These are phyloP conservation scores for Sisor rabdophorus DNA, from an alignment of 2,113 vertebrate genomes.

Conservation along the genomic window DNA sequence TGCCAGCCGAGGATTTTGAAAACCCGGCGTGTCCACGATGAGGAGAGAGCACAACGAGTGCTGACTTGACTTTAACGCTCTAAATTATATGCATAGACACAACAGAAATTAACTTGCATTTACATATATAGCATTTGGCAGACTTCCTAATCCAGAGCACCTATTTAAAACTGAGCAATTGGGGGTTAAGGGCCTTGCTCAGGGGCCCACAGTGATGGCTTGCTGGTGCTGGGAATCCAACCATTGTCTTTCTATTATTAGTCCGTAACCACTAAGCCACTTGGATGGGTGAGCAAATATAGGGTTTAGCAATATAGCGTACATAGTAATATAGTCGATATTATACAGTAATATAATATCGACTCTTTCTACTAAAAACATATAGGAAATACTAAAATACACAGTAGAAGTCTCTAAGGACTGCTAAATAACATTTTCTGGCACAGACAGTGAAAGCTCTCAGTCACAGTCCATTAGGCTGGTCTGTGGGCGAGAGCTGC, in stretches of 20 bases:
- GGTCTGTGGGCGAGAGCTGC: background rate
- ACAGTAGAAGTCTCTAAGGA: background rate
- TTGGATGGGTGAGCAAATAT: too few relatives aligned
- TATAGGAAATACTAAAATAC: conserved; percentile 7
- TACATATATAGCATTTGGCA: too few relatives aligned
- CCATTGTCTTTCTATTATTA: too few relatives aligned
- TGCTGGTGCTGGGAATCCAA: too few relatives aligned
- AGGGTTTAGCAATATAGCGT: too few relatives aligned
- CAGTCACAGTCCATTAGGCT: conserved; percentile 23
- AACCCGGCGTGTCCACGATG: conserved; percentile 92
- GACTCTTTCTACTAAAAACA: background rate
- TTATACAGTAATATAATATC: too few relatives aligned
- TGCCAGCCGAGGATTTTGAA: conserved; percentile 84
- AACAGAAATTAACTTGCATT: background rate
- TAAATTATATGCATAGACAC: conserved; percentile 52
- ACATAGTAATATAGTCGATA: too few relatives aligned
- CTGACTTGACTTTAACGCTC: conserved; percentile 94
- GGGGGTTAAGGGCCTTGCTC: too few relatives aligned
- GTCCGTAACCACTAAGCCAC: too few relatives aligned
- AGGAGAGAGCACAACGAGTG: conserved; percentile 91
- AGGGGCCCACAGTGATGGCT: too few relatives aligned
- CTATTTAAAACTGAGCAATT: too few relatives aligned
- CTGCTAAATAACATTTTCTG: background rate
- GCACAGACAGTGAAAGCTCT: conserved; percentile 7
- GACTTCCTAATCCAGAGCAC: too few relatives aligned